phyloP scores from a whole-genome alignment of 2,888 invertebrate genomes.

The Steromphala cineraria region DNA sequence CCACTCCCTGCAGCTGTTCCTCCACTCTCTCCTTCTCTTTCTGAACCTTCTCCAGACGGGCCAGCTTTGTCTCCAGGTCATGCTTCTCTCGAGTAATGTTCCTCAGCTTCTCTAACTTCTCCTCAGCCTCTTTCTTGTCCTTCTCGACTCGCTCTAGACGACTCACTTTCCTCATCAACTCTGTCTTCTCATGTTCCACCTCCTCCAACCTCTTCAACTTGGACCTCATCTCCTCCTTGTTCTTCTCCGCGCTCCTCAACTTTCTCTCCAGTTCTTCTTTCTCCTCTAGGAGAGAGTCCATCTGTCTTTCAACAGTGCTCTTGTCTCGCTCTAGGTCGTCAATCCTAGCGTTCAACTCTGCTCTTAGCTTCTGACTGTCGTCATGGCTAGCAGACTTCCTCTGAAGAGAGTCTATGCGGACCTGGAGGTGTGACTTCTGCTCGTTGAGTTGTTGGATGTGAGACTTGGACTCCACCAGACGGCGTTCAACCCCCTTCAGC shows the following conservation, averaged over 20 bases:
- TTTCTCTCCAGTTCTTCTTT: slow-evolving; percentile 42
- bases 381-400: slow-evolving; percentile 29
- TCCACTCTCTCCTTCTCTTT: slow-evolving; percentile 34
- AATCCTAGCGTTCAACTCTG: slow-evolving; percentile 34
- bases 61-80: slow-evolving; percentile 30
- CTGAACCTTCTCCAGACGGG: slow-evolving; percentile 28
- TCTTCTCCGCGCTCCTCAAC: slow-evolving; percentile 54
- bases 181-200: slow-evolving; percentile 30
- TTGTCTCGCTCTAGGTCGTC: slow-evolving; percentile 36
- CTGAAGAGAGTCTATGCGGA: slow-evolving; percentile 37
- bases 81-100: slow-evolving; percentile 31
- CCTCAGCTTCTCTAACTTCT: slow-evolving; percentile 14
- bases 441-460: slow-evolving; percentile 37
- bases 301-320: slow-evolving; percentile 30
- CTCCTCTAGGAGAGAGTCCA: slow-evolving; percentile 29
- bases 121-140: background rate
- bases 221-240: slow-evolving; percentile 25
- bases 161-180: slow-evolving; percentile 33
- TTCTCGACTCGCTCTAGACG: slow-evolving; percentile 35
- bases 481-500: slow-evolving; percentile 27
- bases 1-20: slow-evolving; percentile 34
- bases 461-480: slow-evolving; percentile 32
- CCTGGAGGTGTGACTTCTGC: slow-evolving; percentile 1
- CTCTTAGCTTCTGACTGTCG: slow-evolving; percentile 20
- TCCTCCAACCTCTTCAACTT: slow-evolving; percentile 29